Percentiles rank a stretch among this genome's conserved stretches.
These are phyloP conservation scores for Brienomyrus longianalis DNA, from an alignment of 2,113 vertebrate species.

Conservation along the genomic window DNA sequence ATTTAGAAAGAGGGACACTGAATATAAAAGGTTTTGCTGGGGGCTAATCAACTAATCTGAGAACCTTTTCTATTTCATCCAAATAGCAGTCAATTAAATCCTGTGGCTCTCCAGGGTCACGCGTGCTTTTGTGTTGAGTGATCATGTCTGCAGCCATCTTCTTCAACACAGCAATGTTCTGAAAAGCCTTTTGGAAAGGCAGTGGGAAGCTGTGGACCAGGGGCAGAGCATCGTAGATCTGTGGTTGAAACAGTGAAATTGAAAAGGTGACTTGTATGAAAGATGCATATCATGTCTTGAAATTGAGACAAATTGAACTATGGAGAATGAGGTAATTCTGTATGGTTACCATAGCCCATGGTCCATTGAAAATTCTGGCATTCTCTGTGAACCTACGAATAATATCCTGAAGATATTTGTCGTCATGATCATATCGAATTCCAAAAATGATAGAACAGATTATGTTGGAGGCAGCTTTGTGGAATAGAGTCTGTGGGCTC, in stretches of 20 bases:
- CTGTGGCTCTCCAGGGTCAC: conserved; percentile 33
- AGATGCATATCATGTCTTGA: not conserved
- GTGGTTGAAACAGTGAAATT: not conserved
- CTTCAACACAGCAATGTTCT: conserved; percentile 12
- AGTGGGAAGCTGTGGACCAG: conserved; percentile 32
- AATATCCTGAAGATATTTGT: conserved; percentile 43
- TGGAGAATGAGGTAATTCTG: not conserved
- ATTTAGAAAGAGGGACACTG: not conserved
- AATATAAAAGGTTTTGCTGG: not conserved
- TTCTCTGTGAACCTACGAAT: conserved; percentile 23
- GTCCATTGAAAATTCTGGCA: conserved; percentile 31
- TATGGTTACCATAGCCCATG: conserved; percentile 38
- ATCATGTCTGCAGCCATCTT: conserved; percentile 23
- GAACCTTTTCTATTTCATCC: conserved; percentile 39
- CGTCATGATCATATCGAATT: conserved; percentile 49
- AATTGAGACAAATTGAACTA: not conserved
- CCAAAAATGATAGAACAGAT: conserved; percentile 58
- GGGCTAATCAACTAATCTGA: not conserved
- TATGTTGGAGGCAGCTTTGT: conserved; percentile 51
- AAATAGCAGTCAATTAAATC: conserved; percentile 46
- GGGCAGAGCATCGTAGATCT: conserved; percentile 34
- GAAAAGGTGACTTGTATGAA: not conserved
- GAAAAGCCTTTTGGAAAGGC: conserved; percentile 35
- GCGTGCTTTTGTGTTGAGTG: conserved; percentile 29
- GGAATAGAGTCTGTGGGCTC: conserved; percentile 44